Base-by-base conservation (phyloP, 1,140 invertebrate genomes). In the Sinella curviseta region DNA sequence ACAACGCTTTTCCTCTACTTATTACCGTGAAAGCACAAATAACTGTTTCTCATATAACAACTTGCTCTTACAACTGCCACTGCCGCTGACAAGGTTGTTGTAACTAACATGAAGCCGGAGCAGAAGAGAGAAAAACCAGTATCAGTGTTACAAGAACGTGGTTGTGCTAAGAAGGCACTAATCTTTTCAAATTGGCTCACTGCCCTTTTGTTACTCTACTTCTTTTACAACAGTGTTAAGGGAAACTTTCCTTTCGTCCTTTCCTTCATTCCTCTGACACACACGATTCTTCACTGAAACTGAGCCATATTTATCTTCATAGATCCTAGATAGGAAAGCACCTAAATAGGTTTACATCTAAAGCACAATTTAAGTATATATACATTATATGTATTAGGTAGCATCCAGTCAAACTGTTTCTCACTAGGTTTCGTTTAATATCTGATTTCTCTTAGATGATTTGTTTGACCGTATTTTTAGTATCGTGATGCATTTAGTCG, bases 101-200 rank as follows among this genome's bases (percentile, higher is more conserved):
- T 24, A 60, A n/a, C n/a, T n/a, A n/a, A n/a, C n/a, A n/a, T n/a
- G n/a, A n/a, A n/a, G n/a, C n/a, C n/a, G n/a, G n/a, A n/a, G n/a
- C n/a, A 60, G 55, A 60, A 24, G 24, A 60, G 55, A 60, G n/a
- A 60, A 60, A 14, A 60, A 60, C 3, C 4, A 48, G 39, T 48
- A 48, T 48, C 39, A 48, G 39, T 48, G 4, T 4, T 48, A 60
- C 55, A 60, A n/a, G n/a, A n/a, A n/a, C n/a, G n/a, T 60, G 55
- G 24, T 14, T 60, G 12, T 24, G n/a, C 55, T 60, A 60, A 60
- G 55, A 60, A 60, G 55, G 55, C 55, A 60, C 55, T 60, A 60
- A 60, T 60, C 55, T 60, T 60, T 60, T 26, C 55, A 60, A 60
- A 60, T 60, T 60, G 55, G 55, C 55, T 60, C 24, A 60, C 55